These are phyloP conservation scores for Campylorhamphus procurvoides DNA, from an alignment of 2,113 vertebrate genomes.

Conservation along the genomic window DNA sequence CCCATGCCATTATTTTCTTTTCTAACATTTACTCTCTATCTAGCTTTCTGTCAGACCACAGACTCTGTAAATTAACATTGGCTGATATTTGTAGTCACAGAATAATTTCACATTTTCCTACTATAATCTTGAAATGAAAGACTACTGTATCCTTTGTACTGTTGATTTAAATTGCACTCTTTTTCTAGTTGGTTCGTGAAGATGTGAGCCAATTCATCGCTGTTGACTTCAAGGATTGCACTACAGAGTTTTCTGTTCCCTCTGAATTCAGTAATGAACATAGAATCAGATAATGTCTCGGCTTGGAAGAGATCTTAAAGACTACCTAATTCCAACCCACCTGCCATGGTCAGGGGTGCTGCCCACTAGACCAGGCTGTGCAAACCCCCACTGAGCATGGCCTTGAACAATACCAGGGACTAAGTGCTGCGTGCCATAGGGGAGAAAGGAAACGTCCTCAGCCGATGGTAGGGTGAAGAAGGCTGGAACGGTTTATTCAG, in stretches of 20 bases:
- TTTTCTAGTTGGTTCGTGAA: slow-evolving; percentile 30
- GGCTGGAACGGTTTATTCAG: too few species aligned
- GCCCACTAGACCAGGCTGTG: neutral
- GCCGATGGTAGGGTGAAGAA: too few species aligned
- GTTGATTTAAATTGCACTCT: neutral
- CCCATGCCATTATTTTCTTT: neutral
- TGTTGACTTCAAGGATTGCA: neutral
- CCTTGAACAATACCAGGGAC: neutral
- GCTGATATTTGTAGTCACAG: neutral
- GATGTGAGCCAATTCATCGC: neutral
- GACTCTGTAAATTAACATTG: neutral
- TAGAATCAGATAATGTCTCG: neutral
- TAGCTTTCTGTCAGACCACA: neutral
- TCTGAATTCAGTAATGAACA: neutral
- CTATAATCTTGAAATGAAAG: neutral
- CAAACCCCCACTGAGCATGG: neutral
- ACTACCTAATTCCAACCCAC: neutral
- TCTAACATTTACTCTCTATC: neutral
- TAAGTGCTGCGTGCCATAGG: too few species aligned
- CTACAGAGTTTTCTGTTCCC: slow-evolving; percentile 37
- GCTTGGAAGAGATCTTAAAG: neutral
- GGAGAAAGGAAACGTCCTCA: too few species aligned
- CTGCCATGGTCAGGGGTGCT: neutral
- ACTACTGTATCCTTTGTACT: neutral
- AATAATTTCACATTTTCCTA: neutral